Percentiles rank a stretch among this genome's conserved stretches.
phyloP scores from a whole-genome alignment of 2,888 invertebrate species.

The Sisyra terminalis region DNA sequence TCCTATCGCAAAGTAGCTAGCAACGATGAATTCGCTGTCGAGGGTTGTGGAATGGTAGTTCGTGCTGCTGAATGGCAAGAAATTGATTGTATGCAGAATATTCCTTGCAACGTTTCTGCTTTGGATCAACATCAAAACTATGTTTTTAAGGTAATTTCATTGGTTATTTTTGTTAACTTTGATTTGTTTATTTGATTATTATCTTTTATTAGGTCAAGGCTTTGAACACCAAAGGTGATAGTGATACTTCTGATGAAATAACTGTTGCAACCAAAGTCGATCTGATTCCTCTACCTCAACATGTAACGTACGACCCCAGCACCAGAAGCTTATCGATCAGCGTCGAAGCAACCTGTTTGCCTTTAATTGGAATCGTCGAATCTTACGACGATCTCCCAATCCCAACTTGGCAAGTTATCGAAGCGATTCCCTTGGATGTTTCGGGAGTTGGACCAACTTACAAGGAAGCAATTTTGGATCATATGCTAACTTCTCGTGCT shows the following conservation, averaged over 20 bases:
- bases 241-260: slow-evolving; percentile 74
- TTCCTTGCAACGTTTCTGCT: slow-evolving; percentile 76
- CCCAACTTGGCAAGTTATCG: slow-evolving; percentile 52
- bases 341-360: slow-evolving; percentile 61
- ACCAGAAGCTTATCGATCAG: slow-evolving; percentile 61
- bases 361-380: slow-evolving; percentile 61
- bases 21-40: slow-evolving; percentile 40
- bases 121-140: slow-evolving; percentile 78
- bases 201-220: slow-evolving; percentile 50
- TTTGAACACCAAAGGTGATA: slow-evolving; percentile 72
- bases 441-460: slow-evolving; percentile 53
- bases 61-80: slow-evolving; percentile 59
- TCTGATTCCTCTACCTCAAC: slow-evolving; percentile 61
- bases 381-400: slow-evolving; percentile 38
- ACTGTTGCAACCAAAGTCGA: slow-evolving; percentile 70
- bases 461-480: slow-evolving; percentile 51
- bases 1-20: slow-evolving; percentile 54
- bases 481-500: slow-evolving; percentile 31
- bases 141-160: slow-evolving; percentile 53
- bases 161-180: not conserved
- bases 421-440: slow-evolving; percentile 52
- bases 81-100: slow-evolving; percentile 67
- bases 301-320: slow-evolving; percentile 69
- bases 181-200: slow-evolving; percentile 1
- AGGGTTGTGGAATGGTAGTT: slow-evolving; percentile 40